A percentile compares a stretch with the other conserved stretches of the same genome.
Conservation (phyloP, 2,888 invertebrate genomes). For the Morinoia aosen region DNA sequence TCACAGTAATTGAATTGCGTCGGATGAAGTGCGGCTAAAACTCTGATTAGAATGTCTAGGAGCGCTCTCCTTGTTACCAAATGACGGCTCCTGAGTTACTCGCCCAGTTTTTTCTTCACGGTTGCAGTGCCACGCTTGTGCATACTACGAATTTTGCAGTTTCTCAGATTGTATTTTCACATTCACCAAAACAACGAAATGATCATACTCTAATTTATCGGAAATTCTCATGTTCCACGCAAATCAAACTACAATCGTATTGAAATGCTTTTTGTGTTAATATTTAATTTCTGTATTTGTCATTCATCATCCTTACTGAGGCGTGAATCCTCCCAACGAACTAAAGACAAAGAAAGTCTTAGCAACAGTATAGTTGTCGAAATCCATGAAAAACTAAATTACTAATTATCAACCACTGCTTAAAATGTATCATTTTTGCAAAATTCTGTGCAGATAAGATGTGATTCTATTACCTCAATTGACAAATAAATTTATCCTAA, state of each 20-base stretch:
- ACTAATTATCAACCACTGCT: too few species aligned
- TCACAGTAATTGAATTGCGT: conserved; percentile 34
- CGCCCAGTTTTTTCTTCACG: neutral
- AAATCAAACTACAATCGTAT: neutral
- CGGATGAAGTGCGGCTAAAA: conserved; percentile 45
- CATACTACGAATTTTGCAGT: neutral
- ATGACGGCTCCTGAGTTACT: neutral
- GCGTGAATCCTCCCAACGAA: too few species aligned
- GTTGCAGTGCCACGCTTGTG: neutral
- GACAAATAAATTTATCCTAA: neutral
- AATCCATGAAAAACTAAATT: too few species aligned
- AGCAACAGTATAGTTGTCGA: too few species aligned
- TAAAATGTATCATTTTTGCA: neutral
- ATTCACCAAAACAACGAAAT: neutral
- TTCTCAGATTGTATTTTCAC: neutral
- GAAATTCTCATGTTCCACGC: neutral
- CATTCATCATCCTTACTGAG: too few species aligned
- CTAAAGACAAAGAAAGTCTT: too few species aligned
- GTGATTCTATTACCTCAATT: too few species aligned
- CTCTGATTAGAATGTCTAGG: conserved; percentile 46
- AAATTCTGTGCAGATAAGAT: neutral
- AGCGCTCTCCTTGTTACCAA: conserved; percentile 29
- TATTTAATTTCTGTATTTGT: too few species aligned
- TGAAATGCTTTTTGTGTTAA: neutral
- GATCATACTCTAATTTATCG: neutral